phyloP scores from a whole-genome alignment of 2,113 vertebrate species.

The Corythornis vintsioides region DNA sequence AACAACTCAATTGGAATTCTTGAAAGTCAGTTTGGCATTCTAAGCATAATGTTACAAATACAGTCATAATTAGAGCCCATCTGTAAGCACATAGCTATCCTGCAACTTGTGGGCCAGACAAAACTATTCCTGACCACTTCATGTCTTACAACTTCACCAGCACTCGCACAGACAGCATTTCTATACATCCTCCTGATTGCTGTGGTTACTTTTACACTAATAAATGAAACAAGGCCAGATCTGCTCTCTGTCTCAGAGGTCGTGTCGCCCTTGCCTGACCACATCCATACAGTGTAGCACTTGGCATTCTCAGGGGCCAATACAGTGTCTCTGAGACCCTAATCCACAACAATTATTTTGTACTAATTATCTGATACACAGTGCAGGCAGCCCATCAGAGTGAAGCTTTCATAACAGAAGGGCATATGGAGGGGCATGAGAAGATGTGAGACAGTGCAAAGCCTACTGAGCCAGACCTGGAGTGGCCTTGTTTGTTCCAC shows the following conservation, averaged over 20 bases:
- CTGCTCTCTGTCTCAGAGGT: background rate
- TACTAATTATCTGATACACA: background rate
- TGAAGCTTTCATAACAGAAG: background rate
- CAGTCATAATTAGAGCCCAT: background rate
- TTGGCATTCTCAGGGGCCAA: background rate
- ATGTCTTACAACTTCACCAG: background rate
- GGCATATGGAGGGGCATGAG: background rate
- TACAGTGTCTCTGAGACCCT: background rate
- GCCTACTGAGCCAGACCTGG: background rate
- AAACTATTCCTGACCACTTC: background rate
- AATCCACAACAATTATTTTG: background rate
- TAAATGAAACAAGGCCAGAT: background rate
- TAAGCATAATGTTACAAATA: background rate
- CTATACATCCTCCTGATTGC: background rate
- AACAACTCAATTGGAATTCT: background rate
- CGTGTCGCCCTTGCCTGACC: background rate
- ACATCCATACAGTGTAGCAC: background rate
- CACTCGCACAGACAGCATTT: background rate
- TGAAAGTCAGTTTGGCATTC: background rate
- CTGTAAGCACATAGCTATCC: background rate
- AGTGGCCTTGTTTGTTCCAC: background rate
- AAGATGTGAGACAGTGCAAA: background rate
- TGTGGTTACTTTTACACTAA: background rate
- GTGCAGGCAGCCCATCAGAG: background rate
- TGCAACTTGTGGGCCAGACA: background rate